Conservation (phyloP, 1,140 invertebrate genomes). For the Diorhabda sublineata region DNA sequence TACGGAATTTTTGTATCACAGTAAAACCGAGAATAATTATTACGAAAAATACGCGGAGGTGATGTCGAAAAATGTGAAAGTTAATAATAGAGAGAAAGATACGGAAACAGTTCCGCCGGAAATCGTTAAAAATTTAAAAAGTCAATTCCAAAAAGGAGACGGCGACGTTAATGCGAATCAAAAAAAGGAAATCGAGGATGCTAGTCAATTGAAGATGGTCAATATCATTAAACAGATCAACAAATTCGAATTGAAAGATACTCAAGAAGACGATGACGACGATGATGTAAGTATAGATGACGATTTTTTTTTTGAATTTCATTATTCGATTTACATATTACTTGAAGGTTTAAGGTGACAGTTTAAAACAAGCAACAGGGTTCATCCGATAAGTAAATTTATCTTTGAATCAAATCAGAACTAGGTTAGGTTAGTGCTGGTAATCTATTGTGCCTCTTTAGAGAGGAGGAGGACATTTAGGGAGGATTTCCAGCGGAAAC, state of each 20-base stretch:
- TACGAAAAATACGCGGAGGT: slow-evolving; percentile 32
- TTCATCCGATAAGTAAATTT: too few species aligned
- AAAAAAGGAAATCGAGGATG: slow-evolving; percentile 28
- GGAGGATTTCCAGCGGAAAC: too few species aligned
- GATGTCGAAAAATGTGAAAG: slow-evolving; percentile 22
- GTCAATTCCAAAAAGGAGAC: slow-evolving; percentile 32
- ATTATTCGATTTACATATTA: too few species aligned
- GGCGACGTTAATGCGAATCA: slow-evolving; percentile 17
- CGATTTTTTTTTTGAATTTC: slow-evolving; percentile 2
- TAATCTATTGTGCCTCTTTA: too few species aligned
- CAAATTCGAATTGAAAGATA: slow-evolving; percentile 37
- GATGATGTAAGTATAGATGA: slow-evolving; percentile 30
- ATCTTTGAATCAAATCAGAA: too few species aligned
- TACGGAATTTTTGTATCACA: slow-evolving; percentile 27
- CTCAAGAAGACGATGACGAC: slow-evolving; percentile 16
- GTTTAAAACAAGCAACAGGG: too few species aligned
- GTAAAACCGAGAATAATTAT: slow-evolving; percentile 27
- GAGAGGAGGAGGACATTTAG: too few species aligned
- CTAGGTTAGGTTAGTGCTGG: too few species aligned
- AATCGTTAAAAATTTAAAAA: slow-evolving; percentile 39
- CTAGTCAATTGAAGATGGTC: slow-evolving; percentile 31
- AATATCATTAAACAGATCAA: slow-evolving; percentile 43
- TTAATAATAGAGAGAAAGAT: slow-evolving; percentile 30
- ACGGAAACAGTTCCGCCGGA: slow-evolving; percentile 34
- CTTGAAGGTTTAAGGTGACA: too few species aligned